Conservation (phyloP, 2,113 vertebrate genomes). For the Caretta caretta region DNA sequence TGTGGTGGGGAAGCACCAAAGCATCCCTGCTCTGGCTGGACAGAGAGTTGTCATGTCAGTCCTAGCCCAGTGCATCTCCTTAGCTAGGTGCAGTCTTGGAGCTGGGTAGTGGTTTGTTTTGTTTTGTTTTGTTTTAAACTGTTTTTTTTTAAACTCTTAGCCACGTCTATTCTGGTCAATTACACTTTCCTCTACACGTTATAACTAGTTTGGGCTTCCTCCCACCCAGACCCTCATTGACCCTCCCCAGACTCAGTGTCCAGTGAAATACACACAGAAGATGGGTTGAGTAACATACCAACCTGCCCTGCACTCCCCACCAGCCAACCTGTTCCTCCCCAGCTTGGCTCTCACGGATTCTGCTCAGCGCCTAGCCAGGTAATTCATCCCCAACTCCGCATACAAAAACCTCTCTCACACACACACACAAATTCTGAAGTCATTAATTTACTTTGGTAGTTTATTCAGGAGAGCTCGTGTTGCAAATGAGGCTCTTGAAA, state of each 20-base stretch:
- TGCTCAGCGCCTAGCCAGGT: neutral
- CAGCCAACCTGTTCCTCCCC: neutral
- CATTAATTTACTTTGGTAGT: constrained; percentile 82
- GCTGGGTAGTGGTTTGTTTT: neutral
- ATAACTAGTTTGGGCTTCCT: neutral
- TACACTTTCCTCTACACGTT: neutral
- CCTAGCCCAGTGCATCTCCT: neutral
- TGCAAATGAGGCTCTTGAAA: constrained; percentile 98
- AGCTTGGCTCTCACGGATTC: neutral
- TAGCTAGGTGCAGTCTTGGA: neutral
- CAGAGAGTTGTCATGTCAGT: neutral
- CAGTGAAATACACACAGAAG: neutral
- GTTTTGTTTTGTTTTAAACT: neutral
- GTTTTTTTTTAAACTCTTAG: neutral
- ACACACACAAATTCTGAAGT: constrained; percentile 74
- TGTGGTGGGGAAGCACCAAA: constrained; percentile 5
- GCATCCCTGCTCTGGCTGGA: neutral
- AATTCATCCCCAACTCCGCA: neutral
- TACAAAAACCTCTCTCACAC: fast-evolving
- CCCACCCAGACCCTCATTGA: neutral
- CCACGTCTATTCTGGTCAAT: neutral
- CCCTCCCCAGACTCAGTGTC: neutral
- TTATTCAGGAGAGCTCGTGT: constrained; percentile 84
- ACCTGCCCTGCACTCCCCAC: neutral
- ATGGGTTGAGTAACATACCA: too few relatives aligned